phyloP scores from a whole-genome alignment of 2,113 vertebrate genomes.

The Alouatta palliata region DNA sequence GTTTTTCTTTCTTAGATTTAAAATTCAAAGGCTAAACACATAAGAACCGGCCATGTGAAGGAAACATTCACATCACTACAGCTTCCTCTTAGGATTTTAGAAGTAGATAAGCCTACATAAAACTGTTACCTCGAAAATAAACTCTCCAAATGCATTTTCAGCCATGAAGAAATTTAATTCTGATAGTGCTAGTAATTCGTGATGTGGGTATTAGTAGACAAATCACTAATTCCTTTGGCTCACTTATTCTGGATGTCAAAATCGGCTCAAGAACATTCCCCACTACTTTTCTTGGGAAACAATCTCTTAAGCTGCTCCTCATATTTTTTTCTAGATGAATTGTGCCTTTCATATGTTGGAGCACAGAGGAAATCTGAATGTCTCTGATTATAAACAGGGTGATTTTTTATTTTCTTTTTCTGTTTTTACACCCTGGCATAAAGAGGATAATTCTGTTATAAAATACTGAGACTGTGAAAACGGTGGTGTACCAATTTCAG shows the following conservation, averaged over 20 bases:
- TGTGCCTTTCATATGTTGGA: too few relatives aligned
- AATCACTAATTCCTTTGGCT: conserved; percentile 21
- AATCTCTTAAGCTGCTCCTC: too few relatives aligned
- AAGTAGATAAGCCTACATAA: neutral
- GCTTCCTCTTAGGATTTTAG: conserved; percentile 18
- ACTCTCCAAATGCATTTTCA: neutral
- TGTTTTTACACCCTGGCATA: too few relatives aligned
- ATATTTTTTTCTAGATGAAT: too few relatives aligned
- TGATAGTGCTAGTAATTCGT: neutral
- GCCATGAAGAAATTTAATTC: neutral
- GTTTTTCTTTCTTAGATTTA: conserved; percentile 38
- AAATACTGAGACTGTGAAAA: too few relatives aligned
- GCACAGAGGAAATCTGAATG: too few relatives aligned
- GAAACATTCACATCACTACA: neutral
- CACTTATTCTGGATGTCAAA: neutral
- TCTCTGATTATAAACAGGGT: too few relatives aligned
- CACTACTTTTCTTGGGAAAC: too few relatives aligned
- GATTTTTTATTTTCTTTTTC: too few relatives aligned
- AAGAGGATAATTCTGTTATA: too few relatives aligned
- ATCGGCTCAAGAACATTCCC: too few relatives aligned
- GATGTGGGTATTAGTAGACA: neutral
- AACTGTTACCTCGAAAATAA: conserved; percentile 20
- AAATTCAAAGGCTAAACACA: conserved; percentile 10
- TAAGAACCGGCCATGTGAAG: neutral
- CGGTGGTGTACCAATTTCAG: too few relatives aligned